phyloP scores from a whole-genome alignment of 2,797 vertebrate genomes.

The Yasuhikotakia modesta region DNA sequence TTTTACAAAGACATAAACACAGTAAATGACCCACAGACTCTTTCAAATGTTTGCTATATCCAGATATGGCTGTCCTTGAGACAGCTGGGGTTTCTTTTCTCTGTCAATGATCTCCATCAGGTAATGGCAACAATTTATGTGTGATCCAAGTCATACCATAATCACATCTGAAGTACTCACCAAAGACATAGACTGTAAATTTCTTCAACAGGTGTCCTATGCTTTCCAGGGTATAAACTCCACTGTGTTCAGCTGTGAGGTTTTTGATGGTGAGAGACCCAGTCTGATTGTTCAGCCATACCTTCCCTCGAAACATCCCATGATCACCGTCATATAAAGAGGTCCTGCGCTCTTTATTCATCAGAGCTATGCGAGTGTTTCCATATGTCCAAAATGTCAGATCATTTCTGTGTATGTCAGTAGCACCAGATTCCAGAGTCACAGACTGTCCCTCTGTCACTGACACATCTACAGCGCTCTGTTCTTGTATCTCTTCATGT shows the following conservation, averaged over 20 bases:
- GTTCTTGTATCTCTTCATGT: not conserved
- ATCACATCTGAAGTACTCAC: no score
- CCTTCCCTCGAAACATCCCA: not conserved
- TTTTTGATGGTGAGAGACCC: not conserved
- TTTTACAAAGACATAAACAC: no score
- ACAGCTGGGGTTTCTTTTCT: no score
- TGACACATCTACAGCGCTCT: no score
- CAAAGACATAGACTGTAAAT: not conserved
- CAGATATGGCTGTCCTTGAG: no score
- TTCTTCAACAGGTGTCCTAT: no score
- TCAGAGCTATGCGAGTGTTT: not conserved
- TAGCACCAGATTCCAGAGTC: not conserved
- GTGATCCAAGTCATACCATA: no score
- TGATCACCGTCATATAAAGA: not conserved
- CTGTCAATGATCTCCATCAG: not conserved
- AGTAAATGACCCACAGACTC: no score
- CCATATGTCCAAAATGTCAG: not conserved
- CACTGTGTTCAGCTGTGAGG: conserved; percentile 7
- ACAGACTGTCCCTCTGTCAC: conserved; percentile 3
- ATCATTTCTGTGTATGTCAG: not conserved
- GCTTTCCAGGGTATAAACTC: not conserved
- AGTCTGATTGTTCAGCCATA: not conserved
- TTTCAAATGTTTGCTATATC: no score
- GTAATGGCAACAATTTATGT: not conserved
- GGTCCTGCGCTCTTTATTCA: not conserved